Evolutionary conservation across 2,888 invertebrate genomes (phyloP).

Genomic region (Pollenia amentaria): DNA sequence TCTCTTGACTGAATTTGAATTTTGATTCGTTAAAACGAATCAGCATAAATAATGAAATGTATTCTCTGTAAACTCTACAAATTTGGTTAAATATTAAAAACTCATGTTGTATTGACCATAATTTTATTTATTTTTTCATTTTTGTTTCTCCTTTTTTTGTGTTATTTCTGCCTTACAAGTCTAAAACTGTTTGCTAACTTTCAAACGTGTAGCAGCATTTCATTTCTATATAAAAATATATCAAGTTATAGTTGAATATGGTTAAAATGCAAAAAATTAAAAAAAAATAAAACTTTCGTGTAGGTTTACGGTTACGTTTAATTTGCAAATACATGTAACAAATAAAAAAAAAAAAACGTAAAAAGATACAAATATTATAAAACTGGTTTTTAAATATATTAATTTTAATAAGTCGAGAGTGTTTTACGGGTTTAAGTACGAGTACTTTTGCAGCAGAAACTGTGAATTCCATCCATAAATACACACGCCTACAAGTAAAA

Average conservation of each 20-base stretch:
- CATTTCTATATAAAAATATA: constrained; percentile 33
- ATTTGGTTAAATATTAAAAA: constrained; percentile 41
- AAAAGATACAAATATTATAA: constrained; percentile 6
- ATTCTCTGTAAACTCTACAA: constrained; percentile 22
- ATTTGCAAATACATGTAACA: constrained; percentile 26
- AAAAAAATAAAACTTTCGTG: constrained; percentile 54
- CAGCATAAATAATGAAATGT: constrained; percentile 38
- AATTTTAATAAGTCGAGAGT: constrained; percentile 25
- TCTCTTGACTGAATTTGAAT: neutral
- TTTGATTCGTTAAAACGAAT: neutral
- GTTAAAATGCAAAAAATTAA: constrained; percentile 7
- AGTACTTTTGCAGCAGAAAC: constrained; percentile 26
- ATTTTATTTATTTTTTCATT: neutral
- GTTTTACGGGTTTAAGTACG: neutral
- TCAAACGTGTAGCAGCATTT: constrained; percentile 50
- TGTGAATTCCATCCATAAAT: neutral
- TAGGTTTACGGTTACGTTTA: constrained; percentile 67
- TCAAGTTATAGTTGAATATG: constrained; percentile 34
- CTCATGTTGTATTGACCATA: constrained; percentile 35
- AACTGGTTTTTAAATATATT: constrained; percentile 39
- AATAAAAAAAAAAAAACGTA: neutral
- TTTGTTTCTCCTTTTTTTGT: too few species aligned
- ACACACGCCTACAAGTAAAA: too few species aligned
- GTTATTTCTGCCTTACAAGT: constrained; percentile 40
- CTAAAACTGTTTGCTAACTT: constrained; percentile 45